Base-by-base conservation (phyloP, 2,888 invertebrate genomes). In the Xylocampa areola region DNA sequence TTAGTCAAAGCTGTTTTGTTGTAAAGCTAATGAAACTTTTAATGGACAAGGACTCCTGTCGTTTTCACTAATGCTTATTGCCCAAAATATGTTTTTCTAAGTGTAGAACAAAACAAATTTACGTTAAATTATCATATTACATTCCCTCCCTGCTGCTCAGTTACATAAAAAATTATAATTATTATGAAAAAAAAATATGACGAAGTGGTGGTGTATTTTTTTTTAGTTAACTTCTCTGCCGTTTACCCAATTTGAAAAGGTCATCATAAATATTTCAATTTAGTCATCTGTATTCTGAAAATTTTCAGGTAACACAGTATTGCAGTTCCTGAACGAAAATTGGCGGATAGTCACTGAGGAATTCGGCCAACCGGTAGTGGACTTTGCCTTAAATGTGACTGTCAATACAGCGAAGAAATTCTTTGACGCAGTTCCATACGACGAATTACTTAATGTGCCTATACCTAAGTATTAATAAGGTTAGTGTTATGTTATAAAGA, bases 261-360 rank as follows among this genome's bases (percentile, higher is more conserved):
- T n/a, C n/a, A n/a, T n/a, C n/a, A 37, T 37, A 21, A 21, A 21
- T 25, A 36, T 35, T 48, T 36, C 4, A 40, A 0, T 29, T 17
- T 45, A 35, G 36, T 62, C 17, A 65, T 45, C 7, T 23, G 6
- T 25, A 37, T 45, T 36, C 11, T 14, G 14, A 39, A 19, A 6
- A 21, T 11, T 35, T 88, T 88, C 86, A 93, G 94, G 93, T 83
- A 91, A 93, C 69, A 91, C 91, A 25, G 93, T 94, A 2, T 73
- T 93, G 33, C 85, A 89, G 62, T 93, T 93, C 74, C 73, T 94
- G 10, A 94, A 94, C 55, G 93, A 94, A 76, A 94, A 94, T 78
- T 94, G 94, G 94, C 80, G 92, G 43, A 85, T 90, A 27, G 93
- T 94, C 17, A 92, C 93, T 0, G 93, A 94, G 72, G 94, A 94